phyloP scores from a whole-genome alignment of 2,113 vertebrate genomes.

The Oncorhynchus mykiss region DNA sequence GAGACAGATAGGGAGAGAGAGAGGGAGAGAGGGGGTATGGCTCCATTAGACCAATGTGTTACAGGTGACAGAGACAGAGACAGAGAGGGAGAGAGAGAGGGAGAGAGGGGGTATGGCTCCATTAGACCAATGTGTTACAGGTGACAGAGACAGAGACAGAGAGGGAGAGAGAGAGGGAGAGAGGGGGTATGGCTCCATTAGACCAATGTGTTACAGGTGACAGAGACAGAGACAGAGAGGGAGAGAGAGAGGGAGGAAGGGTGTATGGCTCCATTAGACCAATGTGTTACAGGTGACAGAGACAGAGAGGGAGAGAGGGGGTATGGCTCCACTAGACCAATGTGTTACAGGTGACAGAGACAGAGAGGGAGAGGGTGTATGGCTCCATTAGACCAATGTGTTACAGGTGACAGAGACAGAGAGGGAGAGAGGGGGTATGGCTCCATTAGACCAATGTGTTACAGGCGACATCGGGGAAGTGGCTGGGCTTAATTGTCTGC shows the following conservation, averaged over 20 bases:
- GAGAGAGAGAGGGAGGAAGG: not conserved
- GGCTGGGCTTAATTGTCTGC: conserved; percentile 77
- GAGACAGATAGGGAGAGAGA: no score
- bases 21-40: conserved; percentile 18
- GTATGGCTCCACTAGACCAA: conserved; percentile 64
- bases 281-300: conserved; percentile 76
- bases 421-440: conserved; percentile 18
- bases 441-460: conserved; percentile 71
- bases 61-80: conserved; percentile 69
- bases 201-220: conserved; percentile 76
- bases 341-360: conserved; percentile 75
- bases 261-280: conserved; percentile 64
- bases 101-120: conserved; percentile 48
- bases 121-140: conserved; percentile 74
- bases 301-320: conserved; percentile 2
- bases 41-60: conserved; percentile 71
- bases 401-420: conserved; percentile 73
- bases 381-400: conserved; percentile 67
- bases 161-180: no score
- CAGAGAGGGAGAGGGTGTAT: conserved; percentile 11
- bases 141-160: conserved; percentile 62
- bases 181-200: conserved; percentile 61
- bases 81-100: no score
- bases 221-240: conserved; percentile 12
- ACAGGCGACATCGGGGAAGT: conserved; percentile 79